Conservation (phyloP, 2,888 invertebrate genomes). For the Deroplatys truncata region DNA sequence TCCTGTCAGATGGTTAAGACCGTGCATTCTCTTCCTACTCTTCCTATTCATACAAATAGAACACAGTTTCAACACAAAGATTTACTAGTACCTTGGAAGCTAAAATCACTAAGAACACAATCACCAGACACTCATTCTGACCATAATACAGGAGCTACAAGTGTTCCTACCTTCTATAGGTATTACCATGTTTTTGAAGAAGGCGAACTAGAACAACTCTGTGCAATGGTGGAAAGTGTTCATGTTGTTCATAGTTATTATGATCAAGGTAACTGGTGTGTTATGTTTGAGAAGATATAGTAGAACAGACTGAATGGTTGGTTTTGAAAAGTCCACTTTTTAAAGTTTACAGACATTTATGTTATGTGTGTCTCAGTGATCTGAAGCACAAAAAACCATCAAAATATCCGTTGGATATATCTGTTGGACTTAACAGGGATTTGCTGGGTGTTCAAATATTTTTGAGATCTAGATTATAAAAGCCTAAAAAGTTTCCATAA, state of each 20-base stretch:
- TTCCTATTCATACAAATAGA: slow-evolving; percentile 86
- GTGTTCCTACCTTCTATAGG: slow-evolving; percentile 62
- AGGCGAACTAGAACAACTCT: slow-evolving; percentile 69
- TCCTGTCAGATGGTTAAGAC: not conserved
- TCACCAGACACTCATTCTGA: not conserved
- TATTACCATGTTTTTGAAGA: slow-evolving; percentile 93
- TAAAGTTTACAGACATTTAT: too few relatives aligned
- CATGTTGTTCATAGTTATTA: slow-evolving; percentile 70
- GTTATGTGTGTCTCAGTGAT: too few relatives aligned
- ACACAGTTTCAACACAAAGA: slow-evolving; percentile 88
- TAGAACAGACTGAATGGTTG: too few relatives aligned
- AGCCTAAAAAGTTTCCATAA: too few relatives aligned
- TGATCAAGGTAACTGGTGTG: slow-evolving; percentile 97
- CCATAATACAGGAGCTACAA: not conserved
- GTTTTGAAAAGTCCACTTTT: too few relatives aligned
- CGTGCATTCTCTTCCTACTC: slow-evolving; percentile 30
- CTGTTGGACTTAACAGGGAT: too few relatives aligned
- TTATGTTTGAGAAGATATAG: slow-evolving; percentile 61
- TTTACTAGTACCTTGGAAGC: slow-evolving; percentile 93
- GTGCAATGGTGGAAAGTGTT: slow-evolving; percentile 51
- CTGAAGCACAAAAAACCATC: too few relatives aligned
- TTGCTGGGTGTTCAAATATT: too few relatives aligned
- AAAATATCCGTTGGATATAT: too few relatives aligned
- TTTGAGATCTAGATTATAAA: too few relatives aligned
- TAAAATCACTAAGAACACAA: slow-evolving; percentile 46